Percentiles rank a stretch among this genome's conserved stretches.
Evolutionary conservation across 1,140 invertebrate genomes (phyloP).

Genomic region (Drosophila aff.): DNA sequence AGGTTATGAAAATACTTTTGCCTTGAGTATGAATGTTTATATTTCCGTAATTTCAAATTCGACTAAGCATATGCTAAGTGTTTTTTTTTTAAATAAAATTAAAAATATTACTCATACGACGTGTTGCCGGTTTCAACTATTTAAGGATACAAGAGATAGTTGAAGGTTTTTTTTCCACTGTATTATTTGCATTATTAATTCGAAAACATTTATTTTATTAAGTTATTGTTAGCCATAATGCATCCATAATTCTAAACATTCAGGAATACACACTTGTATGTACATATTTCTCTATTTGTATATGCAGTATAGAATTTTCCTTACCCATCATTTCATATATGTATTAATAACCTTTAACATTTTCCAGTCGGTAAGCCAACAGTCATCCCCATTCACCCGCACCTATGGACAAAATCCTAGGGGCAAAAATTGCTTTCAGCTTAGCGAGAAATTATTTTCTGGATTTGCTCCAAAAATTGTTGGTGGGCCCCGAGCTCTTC

Average conservation of each 20-base stretch:
- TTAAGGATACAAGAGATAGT: neutral
- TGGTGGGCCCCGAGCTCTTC: neutral
- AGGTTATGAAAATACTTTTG: neutral
- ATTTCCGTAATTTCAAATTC: neutral
- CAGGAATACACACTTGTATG: no score
- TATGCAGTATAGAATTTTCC: neutral
- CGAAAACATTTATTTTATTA: neutral
- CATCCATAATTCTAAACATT: neutral
- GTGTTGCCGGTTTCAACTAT: neutral
- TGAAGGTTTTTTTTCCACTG: neutral
- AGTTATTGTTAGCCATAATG: neutral
- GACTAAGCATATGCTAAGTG: no score
- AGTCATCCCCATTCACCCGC: neutral
- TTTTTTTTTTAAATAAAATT: neutral
- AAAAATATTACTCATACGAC: neutral
- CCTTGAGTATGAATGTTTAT: neutral
- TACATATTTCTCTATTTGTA: neutral
- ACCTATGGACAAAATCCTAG: slow-evolving; percentile 4
- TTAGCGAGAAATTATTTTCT: slow-evolving; percentile 47
- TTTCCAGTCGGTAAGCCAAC: slow-evolving; percentile 1
- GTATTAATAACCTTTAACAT: slow-evolving; percentile 31
- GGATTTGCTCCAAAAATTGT: slow-evolving; percentile 32
- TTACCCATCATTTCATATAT: neutral
- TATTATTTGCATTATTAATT: neutral
- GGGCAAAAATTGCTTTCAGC: slow-evolving; percentile 46